Percentiles rank a stretch among this genome's conserved stretches.
Conservation (phyloP, 2,113 vertebrate species). For the Helogale parvula region DNA sequence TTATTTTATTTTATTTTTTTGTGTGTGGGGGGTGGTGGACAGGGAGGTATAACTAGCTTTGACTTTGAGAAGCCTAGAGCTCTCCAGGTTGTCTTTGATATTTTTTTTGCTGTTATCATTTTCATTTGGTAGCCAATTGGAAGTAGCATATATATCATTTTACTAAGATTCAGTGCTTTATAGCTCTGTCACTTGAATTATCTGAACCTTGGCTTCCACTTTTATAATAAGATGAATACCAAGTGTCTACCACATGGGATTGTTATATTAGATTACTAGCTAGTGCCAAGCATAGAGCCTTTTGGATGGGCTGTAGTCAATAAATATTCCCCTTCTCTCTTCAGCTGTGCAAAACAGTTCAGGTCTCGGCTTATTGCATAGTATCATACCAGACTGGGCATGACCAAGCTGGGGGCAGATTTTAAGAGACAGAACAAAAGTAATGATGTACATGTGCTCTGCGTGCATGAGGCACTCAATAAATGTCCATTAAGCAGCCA, state of each 20-base stretch:
- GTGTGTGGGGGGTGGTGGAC: accelerated
- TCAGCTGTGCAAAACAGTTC: neutral
- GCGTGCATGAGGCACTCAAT: neutral
- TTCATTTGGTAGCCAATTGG: neutral
- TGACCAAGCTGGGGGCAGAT: neutral
- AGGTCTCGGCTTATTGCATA: neutral
- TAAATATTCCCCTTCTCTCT: neutral
- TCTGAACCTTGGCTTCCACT: neutral
- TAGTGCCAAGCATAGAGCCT: neutral
- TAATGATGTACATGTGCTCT: neutral
- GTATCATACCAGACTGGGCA: neutral
- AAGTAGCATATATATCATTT: neutral
- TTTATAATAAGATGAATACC: neutral
- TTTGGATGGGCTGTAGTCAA: accelerated
- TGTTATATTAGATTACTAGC: neutral
- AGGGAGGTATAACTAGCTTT: neutral
- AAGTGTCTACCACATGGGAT: neutral
- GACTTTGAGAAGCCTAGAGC: neutral
- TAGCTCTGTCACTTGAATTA: neutral
- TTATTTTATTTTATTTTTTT: neutral
- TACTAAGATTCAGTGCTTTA: neutral
- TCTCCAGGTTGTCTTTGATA: neutral
- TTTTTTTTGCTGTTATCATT: neutral
- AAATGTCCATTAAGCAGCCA: neutral
- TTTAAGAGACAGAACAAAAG: neutral